Conservation (phyloP, 2,888 invertebrate species). For the Chironomus tentans region DNA sequence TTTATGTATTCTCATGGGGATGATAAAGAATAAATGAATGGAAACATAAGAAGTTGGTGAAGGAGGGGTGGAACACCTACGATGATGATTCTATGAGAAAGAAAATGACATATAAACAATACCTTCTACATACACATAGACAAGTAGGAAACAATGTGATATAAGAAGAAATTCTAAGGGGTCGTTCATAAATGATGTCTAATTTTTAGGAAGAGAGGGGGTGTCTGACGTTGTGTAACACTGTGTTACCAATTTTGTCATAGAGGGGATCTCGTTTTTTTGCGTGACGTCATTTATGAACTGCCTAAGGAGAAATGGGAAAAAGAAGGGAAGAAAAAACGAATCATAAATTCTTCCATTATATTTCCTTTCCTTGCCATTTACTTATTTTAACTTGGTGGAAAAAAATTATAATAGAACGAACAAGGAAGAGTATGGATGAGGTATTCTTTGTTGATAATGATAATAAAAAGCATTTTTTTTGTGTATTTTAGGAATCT, state of each 20-base stretch:
- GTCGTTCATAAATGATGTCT: no score
- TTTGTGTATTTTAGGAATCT: no score
- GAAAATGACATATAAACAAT: slow-evolving; percentile 22
- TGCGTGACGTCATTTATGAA: no score
- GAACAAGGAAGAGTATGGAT: background rate
- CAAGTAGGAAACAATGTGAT: background rate
- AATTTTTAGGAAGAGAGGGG: no score
- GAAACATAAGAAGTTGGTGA: background rate
- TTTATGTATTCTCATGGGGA: slow-evolving; percentile 13
- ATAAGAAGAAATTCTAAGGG: background rate
- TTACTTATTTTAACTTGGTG: background rate
- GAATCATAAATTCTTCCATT: slow-evolving; percentile 21
- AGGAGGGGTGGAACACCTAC: background rate
- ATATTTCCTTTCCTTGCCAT: slow-evolving; percentile 11
- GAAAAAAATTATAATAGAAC: background rate
- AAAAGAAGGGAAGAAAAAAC: background rate
- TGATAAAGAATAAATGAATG: background rate
- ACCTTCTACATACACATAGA: background rate
- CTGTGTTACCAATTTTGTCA: no score
- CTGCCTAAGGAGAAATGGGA: background rate
- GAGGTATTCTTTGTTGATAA: no score
- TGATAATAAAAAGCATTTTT: no score
- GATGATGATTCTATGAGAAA: background rate
- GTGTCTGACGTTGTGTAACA: no score
- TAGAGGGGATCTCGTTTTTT: no score